Base-by-base conservation (phyloP, 2,888 invertebrate genomes). In the Corbicula japonica region DNA sequence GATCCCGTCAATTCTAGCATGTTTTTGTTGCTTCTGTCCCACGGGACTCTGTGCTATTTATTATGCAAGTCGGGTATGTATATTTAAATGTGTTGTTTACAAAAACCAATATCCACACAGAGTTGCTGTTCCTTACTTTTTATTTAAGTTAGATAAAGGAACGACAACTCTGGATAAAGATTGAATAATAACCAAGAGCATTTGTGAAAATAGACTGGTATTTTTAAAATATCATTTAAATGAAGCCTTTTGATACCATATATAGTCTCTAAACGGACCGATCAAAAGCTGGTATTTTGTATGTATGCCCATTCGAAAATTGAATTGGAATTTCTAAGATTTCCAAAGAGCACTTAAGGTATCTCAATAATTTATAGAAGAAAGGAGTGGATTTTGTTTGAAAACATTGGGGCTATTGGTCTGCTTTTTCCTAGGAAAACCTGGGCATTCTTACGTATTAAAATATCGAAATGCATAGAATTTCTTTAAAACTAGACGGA, bases 21-120 rank as follows among this genome's bases (percentile, higher is more conserved):
- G 83, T 48, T 48, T 83, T 18, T 80, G 50, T 26, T 83, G 83
- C 50, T 83, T 83, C 73, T 75, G 75, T 34, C 83, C 78, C 21
- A 83, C 74, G 26, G 83, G 83, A 21, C 58, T 78, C 32, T 52
- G 56, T 21, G 83, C 83, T 35, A 76, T 79, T 26, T 76, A 79
- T 65, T 79, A 74, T 66, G 72, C 83, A 23, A 56, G 54, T 30
- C 52, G 63, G 71, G 79, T 79, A 62, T 52, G 82, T 23, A 56
- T 54, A 38, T 38, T 12, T 38, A 8, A 10, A 38, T 38, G 38
- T 38, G 8, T 38, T 38, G 38, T 38, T 38, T 38, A 38, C 38
- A 38, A 38, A 15, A 15, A 32, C 28, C 32, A 54, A 32, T 54
- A 54, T 54, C 30, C 54, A 54, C 8, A 23, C 32, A 28, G 54